These are phyloP conservation scores for Nomada hirtipes DNA, from an alignment of 2,888 invertebrate species.

Conservation along the genomic window DNA sequence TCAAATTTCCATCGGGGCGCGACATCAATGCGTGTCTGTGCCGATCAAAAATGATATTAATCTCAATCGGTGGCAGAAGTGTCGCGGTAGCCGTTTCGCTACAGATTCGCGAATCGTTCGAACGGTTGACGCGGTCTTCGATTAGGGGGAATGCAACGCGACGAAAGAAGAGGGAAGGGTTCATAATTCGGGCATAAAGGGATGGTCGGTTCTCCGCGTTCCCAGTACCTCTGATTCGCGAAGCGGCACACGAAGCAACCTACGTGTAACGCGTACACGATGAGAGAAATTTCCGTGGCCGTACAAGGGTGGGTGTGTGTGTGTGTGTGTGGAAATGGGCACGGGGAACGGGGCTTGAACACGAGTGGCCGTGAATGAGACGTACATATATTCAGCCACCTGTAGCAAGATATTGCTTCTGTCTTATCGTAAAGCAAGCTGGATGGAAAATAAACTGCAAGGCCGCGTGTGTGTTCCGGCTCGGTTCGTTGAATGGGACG, in stretches of 20 bases:
- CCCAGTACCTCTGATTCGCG: constrained; percentile 17
- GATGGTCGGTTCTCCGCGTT: constrained; percentile 4
- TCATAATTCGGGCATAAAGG: not conserved
- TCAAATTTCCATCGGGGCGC: not conserved
- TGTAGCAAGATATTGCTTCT: constrained; percentile 65
- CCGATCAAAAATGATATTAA: too few species aligned
- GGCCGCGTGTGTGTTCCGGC: constrained; percentile 27
- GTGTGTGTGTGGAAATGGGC: not conserved
- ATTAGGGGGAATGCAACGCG: not conserved
- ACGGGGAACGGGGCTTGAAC: constrained; percentile 4
- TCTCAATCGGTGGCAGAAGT: too few species aligned
- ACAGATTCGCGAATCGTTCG: not conserved
- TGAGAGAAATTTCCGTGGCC: constrained; percentile 40
- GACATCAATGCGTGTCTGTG: too few species aligned
- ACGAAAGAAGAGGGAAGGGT: not conserved
- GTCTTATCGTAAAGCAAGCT: constrained; percentile 62
- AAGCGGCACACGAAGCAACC: constrained; percentile 28
- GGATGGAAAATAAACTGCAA: constrained; percentile 62
- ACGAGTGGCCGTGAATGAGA: constrained; percentile 42
- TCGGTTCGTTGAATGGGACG: constrained; percentile 35
- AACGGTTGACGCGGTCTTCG: not conserved
- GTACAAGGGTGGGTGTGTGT: not conserved
- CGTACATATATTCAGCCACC: constrained; percentile 58
- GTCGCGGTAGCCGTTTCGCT: too few species aligned
- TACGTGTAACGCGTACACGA: constrained; percentile 48